phyloP scores from a whole-genome alignment of 2,888 invertebrate species.

The Trissonchulus latispiculum region DNA sequence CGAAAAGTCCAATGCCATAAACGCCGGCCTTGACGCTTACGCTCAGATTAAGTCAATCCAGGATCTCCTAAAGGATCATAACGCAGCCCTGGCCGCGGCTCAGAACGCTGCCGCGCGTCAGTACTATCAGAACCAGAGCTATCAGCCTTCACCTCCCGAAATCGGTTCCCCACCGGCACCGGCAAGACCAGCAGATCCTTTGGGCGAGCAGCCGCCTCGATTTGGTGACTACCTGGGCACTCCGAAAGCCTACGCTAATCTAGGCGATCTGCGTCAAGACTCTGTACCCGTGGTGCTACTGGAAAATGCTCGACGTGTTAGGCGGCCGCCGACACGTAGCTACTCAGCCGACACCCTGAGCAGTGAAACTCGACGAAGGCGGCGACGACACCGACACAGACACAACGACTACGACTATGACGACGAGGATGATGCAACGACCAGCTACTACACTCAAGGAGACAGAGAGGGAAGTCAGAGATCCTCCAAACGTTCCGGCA shows the following conservation, averaged over 20 bases:
- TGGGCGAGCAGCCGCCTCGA: neutral
- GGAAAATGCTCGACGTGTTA: neutral
- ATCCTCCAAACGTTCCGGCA: neutral
- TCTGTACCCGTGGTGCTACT: neutral
- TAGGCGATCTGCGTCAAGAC: neutral
- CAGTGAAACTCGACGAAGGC: neutral
- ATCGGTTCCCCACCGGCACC: too few relatives aligned
- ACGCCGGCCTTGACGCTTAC: too few relatives aligned
- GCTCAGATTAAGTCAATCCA: neutral
- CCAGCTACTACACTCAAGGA: neutral
- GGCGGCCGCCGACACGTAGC: neutral
- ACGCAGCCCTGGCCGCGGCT: neutral
- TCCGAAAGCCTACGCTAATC: neutral
- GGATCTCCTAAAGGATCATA: neutral
- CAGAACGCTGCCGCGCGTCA: neutral
- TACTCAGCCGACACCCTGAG: neutral
- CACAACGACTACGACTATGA: neutral
- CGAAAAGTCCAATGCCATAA: too few relatives aligned
- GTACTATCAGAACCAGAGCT: neutral
- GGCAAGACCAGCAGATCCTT: neutral
- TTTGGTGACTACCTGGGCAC: neutral
- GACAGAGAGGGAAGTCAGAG: neutral
- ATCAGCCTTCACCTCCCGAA: neutral
- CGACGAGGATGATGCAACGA: neutral
- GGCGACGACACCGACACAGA: neutral